Base-by-base conservation (phyloP, 1,140 invertebrate genomes). In the Macrocentrus cingulum region DNA sequence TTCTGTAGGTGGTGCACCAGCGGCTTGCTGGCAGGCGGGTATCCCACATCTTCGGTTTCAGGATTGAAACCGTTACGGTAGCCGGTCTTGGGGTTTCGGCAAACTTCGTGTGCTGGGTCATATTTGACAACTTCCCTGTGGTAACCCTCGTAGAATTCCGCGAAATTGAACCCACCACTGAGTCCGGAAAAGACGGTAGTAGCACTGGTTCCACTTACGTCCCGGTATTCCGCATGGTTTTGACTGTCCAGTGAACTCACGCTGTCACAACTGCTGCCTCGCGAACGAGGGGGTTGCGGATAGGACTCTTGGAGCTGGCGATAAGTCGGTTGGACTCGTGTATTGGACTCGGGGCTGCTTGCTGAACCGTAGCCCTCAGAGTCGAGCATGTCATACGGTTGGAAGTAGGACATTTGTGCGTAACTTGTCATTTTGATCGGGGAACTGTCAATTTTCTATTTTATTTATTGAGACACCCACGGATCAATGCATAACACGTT, bases 351-450 rank as follows among this genome's bases (percentile, higher is more conserved):
- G 2, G 75, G 75, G 56, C 75, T 77, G 41, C 75, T 77, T 0
- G 75, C 75, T 1, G 75, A 77, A 2, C 75, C 75, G 61, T 77
- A 77, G 44, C 75, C 75, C 59, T 76, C 75, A 9, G 74, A 76
- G 37, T 77, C 75, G 34, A 77, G 37, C n/a, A 76, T 61, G 32
- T 77, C 75, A 65, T 77, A 77, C 22, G 70, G 73, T 51, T 74
- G 73, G 51, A 72, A 75, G 51, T 65, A 72, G n/a, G n/a, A n/a
- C n/a, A n/a, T n/a, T n/a, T n/a, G n/a, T 34, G 65, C 61, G 66
- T 73, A 77, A 11, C 73, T 61, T 15, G 73, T 71, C 74, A 76
- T 77, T 20, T 34, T 63, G 6, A 50, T 23, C 9, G 9, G 16
- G 9, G 4, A 9, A 20, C 2, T 25, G 15, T 23, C 20, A 29